Evolutionary conservation across 2,113 vertebrate species (phyloP).

Genomic region (Atrichornis clamosus): DNA sequence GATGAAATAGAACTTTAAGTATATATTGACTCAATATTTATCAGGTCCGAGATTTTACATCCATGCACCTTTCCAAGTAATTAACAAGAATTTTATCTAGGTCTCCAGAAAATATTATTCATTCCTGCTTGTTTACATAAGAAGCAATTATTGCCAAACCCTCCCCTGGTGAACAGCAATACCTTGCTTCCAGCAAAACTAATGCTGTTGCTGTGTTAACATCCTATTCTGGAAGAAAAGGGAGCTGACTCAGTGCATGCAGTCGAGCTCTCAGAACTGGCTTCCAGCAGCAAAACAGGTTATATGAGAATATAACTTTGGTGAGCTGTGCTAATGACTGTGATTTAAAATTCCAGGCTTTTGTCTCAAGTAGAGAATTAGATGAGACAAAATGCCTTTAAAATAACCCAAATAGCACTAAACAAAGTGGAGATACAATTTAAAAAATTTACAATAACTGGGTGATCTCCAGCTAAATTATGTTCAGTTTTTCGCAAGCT

Average conservation of each 20-base stretch:
- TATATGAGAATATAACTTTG: slow-evolving; percentile 3
- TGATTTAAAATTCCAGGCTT: neutral
- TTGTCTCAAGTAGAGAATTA: neutral
- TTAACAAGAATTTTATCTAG: neutral
- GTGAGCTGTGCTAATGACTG: neutral
- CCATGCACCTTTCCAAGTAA: neutral
- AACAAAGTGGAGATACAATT: neutral
- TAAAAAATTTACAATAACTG: neutral
- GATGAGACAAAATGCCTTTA: neutral
- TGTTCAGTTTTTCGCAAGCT: neutral
- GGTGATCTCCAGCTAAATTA: neutral
- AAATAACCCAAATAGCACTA: neutral
- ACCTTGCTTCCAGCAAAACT: neutral
- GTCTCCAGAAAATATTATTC: neutral
- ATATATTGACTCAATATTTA: neutral
- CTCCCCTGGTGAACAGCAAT: neutral
- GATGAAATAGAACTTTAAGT: neutral
- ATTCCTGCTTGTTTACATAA: neutral
- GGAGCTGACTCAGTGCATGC: neutral
- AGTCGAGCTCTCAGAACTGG: neutral
- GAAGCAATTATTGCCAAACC: neutral
- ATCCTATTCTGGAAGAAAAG: neutral
- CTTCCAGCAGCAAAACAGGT: slow-evolving; percentile 6
- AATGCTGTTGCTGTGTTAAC: neutral
- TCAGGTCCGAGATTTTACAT: neutral